Conservation (phyloP, 2,888 invertebrate genomes). For the Diarsia mendica region DNA sequence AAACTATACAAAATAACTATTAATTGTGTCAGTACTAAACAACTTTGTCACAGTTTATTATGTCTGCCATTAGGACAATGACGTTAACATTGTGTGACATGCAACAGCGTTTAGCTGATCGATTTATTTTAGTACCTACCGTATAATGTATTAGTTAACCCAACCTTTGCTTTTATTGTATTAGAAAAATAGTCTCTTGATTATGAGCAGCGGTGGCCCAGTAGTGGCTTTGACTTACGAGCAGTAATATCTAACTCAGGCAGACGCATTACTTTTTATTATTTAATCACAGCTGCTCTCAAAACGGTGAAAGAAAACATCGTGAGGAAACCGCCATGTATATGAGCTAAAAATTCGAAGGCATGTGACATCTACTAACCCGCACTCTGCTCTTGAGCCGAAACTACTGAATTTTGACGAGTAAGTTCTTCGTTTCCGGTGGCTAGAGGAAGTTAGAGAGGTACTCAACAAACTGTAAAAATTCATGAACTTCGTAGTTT, state of each 20-base stretch:
- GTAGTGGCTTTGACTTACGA: no score
- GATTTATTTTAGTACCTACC: constrained; percentile 34
- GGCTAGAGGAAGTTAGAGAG: not conserved
- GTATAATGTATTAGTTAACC: not conserved
- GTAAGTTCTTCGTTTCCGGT: not conserved
- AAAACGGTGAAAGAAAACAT: no score
- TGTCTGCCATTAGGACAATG: constrained; percentile 6
- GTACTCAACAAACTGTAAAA: not conserved
- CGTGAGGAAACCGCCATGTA: no score
- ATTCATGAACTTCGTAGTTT: not conserved
- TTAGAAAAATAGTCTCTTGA: not conserved
- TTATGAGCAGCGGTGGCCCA: no score
- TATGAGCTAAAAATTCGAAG: no score
- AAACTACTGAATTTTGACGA: not conserved
- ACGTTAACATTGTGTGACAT: constrained; percentile 36
- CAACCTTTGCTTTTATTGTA: not conserved
- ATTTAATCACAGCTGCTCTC: no score
- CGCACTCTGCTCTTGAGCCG: no score
- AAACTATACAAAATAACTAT: not conserved
- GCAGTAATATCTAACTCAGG: no score
- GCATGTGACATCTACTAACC: no score
- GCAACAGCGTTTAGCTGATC: constrained; percentile 33
- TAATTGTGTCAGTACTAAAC: not conserved
- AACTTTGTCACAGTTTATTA: constrained; percentile 1
- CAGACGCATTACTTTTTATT: no score